phyloP scores from a whole-genome alignment of 2,888 invertebrate species.

The Andrena flavipes region DNA sequence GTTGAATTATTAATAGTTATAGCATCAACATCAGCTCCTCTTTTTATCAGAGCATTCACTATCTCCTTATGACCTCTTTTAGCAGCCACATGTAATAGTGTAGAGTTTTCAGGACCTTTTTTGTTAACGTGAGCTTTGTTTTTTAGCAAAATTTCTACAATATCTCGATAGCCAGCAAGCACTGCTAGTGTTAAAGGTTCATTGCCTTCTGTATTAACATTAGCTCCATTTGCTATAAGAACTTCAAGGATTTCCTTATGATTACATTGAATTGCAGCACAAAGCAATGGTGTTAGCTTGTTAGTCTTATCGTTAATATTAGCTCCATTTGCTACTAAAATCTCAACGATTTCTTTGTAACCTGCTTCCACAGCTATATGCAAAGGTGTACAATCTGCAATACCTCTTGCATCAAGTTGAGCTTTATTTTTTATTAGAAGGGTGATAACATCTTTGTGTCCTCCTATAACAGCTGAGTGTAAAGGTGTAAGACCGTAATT shows the following conservation, averaged over 20 bases:
- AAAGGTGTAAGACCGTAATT: not conserved
- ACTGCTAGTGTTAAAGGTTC: not conserved
- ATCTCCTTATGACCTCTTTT: not conserved
- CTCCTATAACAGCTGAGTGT: not conserved
- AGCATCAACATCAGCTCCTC: not conserved
- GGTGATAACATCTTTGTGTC: not conserved
- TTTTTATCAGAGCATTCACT: not conserved
- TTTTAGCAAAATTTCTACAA: constrained; percentile 6
- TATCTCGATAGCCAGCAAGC: not conserved
- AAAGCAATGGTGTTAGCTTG: not conserved
- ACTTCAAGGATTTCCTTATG: not conserved
- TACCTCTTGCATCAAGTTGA: not conserved
- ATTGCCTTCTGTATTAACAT: not conserved
- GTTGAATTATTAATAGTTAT: not conserved
- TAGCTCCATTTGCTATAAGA: not conserved
- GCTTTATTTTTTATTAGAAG: constrained; percentile 2
- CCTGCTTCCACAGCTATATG: not conserved
- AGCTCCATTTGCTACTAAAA: constrained; percentile 5
- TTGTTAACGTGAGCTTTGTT: not conserved
- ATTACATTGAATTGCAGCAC: not conserved
- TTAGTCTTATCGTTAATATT: not conserved
- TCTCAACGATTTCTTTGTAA: not conserved
- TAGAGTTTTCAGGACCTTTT: not conserved
- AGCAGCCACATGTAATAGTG: not conserved
- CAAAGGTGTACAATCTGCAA: not conserved